Evolutionary conservation across 2,113 vertebrate genomes (phyloP).

Genomic region (Gymnogyps californianus): DNA sequence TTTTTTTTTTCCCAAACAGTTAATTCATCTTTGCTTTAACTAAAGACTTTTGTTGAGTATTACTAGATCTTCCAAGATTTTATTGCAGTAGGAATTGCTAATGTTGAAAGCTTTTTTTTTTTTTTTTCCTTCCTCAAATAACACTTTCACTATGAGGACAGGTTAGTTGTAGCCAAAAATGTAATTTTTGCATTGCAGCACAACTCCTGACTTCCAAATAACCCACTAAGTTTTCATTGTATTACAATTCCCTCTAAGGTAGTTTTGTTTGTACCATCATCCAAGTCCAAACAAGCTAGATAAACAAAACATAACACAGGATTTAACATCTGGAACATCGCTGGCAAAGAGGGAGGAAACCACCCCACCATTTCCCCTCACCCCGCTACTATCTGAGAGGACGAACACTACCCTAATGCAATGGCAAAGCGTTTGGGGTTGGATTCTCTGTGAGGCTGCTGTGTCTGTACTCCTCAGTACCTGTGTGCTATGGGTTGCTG

Average conservation of each 20-base stretch:
- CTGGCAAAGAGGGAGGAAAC: not conserved
- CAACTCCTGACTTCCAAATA: not conserved
- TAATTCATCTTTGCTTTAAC: not conserved
- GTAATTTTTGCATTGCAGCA: not conserved
- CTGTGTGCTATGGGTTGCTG: rapidly evolving
- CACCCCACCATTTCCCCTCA: rapidly evolving
- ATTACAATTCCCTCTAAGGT: not conserved
- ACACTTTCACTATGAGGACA: not conserved
- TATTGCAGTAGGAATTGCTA: not conserved
- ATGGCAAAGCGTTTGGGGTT: not conserved
- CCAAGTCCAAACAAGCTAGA: not conserved
- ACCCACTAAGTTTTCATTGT: not conserved
- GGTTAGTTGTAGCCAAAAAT: not conserved
- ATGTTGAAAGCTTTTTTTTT: not conserved
- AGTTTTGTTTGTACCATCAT: not conserved
- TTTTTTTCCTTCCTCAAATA: not conserved
- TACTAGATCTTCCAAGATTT: not conserved
- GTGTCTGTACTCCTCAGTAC: not conserved
- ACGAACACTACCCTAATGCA: too few species aligned
- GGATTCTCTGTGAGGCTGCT: not conserved
- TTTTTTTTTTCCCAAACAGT: not conserved
- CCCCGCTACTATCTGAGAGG: too few species aligned
- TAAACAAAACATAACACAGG: not conserved
- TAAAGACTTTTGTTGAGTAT: not conserved
- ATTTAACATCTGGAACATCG: not conserved